Evolutionary conservation across 2,888 invertebrate species (phyloP), one percentile per base, ranked within the genome.

Genomic region (Chymomyza caudatula): DNA sequence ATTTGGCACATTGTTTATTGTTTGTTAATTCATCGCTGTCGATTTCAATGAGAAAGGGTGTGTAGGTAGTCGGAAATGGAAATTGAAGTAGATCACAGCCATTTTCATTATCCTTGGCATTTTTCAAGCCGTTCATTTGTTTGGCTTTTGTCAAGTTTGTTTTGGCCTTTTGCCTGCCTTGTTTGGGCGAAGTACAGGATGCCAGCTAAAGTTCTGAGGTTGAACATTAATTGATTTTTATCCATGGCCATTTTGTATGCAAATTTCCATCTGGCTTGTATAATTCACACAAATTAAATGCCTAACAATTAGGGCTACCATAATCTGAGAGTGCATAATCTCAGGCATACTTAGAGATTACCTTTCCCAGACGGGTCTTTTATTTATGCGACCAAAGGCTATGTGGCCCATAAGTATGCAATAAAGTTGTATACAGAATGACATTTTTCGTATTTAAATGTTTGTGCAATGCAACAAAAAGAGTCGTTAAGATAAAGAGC

Each of bases 1-100:
- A 76, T 84, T 78, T 78, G 81, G 84, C 77, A 78, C 84, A 81
- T 82, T 81, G 77, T 78, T 75, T 78, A 78, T 78, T 78, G 81
- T 80, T 78, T 74, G 74, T 69, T 69, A 71, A 71, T 61, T 62
- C 66, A 49, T 60, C 63, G 62, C 19, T 55, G 60, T 23, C 37
- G 59, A 44, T 64, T 60, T 61, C 20, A n/a, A n/a, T n/a, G n/a
- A n/a, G n/a, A n/a, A n/a, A n/a, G n/a, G n/a, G n/a, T n/a, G n/a
- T n/a, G n/a, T n/a, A 6, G 51, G 19, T 20, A 20, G 6, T 20
- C 25, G 29, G 29, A 37, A 29, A 29, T 29, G 29, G 11, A 29
- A 29, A 29, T 29, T 29, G 29, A 8, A 29, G 29, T 37, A 37
- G 29, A 1, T 37, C 56, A 22, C 59, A 17, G 15, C 15, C 76